These are phyloP conservation scores for Eulemur coronatus DNA, from an alignment of 2,797 vertebrate species.

Conservation along the genomic window DNA sequence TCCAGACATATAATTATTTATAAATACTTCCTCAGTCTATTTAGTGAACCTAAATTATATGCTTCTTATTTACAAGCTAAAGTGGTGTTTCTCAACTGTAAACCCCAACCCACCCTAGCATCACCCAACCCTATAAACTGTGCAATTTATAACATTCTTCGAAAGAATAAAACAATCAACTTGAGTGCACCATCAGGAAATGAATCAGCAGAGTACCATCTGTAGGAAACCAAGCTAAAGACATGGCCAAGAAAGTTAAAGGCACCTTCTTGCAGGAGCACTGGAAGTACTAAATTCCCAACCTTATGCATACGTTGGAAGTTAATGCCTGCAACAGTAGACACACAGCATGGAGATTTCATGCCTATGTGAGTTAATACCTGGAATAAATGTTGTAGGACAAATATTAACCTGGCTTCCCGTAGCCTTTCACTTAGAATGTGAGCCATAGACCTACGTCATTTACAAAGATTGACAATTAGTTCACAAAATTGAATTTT, in stretches of 20 bases:
- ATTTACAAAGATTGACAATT: neutral
- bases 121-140: neutral
- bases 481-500: neutral
- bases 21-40: slow-evolving; percentile 56
- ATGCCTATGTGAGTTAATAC: neutral
- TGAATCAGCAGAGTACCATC: slow-evolving; percentile 59
- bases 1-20: slow-evolving; percentile 55
- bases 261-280: slow-evolving; percentile 35
- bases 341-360: neutral
- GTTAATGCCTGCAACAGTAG: neutral
- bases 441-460: neutral
- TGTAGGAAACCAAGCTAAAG: slow-evolving; percentile 50
- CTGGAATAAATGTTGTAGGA: neutral
- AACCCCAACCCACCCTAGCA: neutral
- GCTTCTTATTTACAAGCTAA: slow-evolving; percentile 35
- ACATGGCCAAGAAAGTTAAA: slow-evolving; percentile 15
- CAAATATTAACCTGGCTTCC: neutral
- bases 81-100: slow-evolving; percentile 29
- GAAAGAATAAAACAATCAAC: slow-evolving; percentile 67
- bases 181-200: slow-evolving; percentile 58
- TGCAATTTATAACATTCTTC: slow-evolving; percentile 65
- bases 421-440: neutral
- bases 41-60: slow-evolving; percentile 13
- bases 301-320: neutral
- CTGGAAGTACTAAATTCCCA: neutral